Percentiles rank a stretch among this genome's conserved stretches.
These are phyloP conservation scores for Calliphora vicina DNA, from an alignment of 1,140 invertebrate species.

Conservation along the genomic window DNA sequence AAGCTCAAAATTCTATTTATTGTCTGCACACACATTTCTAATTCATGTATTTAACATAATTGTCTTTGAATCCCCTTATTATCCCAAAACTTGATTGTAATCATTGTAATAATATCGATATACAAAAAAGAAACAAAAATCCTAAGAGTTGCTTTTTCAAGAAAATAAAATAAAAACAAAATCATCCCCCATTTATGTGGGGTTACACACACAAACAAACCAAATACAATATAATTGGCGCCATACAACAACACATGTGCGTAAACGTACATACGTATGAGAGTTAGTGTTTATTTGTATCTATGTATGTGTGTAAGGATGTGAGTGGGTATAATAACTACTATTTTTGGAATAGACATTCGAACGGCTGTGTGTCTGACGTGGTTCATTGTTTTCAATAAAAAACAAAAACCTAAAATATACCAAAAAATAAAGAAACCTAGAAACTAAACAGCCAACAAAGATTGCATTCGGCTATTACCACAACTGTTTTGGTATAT, in stretches of 20 bases:
- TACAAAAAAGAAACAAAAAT: background rate
- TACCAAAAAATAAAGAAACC: background rate
- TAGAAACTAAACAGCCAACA: background rate
- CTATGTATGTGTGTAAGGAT: background rate
- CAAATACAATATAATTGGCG: background rate
- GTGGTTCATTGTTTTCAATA: background rate
- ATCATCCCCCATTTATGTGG: background rate
- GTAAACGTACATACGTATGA: background rate
- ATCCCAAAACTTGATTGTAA: constrained; percentile 4
- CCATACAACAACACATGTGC: constrained; percentile 5
- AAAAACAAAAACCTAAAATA: background rate
- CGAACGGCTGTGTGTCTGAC: background rate
- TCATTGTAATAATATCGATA: background rate
- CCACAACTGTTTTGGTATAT: background rate
- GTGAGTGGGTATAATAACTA: background rate
- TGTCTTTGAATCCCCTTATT: background rate
- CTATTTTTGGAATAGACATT: constrained; percentile 5
- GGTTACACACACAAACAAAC: background rate
- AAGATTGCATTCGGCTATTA: background rate
- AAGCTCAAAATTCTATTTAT: too few relatives aligned
- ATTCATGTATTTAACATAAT: background rate
- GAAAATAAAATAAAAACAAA: background rate
- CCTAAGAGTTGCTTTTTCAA: too few relatives aligned
- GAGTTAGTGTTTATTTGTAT: too few relatives aligned
- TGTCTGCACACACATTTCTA: background rate